Conservation (phyloP, 1,140 invertebrate genomes). For the Drosophila biarmipes region DNA sequence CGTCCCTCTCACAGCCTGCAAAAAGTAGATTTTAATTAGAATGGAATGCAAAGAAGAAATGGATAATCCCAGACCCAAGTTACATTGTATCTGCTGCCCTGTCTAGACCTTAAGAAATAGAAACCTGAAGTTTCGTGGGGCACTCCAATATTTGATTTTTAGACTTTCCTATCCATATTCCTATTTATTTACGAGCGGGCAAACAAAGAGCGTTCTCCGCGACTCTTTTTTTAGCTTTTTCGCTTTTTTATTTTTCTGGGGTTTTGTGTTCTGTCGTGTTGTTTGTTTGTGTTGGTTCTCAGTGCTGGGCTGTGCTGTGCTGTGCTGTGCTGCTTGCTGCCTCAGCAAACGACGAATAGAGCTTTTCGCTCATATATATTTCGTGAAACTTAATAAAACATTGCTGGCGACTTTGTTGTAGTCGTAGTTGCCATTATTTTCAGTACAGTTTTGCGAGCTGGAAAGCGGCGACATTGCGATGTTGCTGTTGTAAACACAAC, state of each 20-base stretch:
- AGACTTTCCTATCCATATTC: conserved; percentile 25
- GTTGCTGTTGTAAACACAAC: conserved; percentile 46
- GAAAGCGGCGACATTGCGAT: conserved; percentile 17
- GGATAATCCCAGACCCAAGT: not conserved
- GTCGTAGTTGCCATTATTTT: conserved; percentile 46
- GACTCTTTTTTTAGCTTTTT: conserved; percentile 27
- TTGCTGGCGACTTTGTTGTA: conserved; percentile 34
- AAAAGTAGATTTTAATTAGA: not conserved
- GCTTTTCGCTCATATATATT: conserved; percentile 59
- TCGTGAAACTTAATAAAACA: conserved; percentile 77
- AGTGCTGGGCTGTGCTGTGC: conserved; percentile 20
- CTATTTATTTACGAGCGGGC: conserved; percentile 24
- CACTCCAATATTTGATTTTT: conserved; percentile 14
- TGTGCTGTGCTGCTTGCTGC: conserved; percentile 49
- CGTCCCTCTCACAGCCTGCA: not conserved
- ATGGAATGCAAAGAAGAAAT: too few species aligned
- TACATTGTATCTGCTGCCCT: not conserved
- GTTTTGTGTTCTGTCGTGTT: conserved; percentile 34
- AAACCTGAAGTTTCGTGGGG: conserved; percentile 4
- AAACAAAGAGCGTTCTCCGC: conserved; percentile 45
- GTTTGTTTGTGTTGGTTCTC: conserved; percentile 52
- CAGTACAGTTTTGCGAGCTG: conserved; percentile 64
- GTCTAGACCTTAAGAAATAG: not conserved
- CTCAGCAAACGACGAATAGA: conserved; percentile 55
- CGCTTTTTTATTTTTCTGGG: conserved; percentile 27